Base-by-base conservation (phyloP, 2,113 vertebrate species). In the Columbina picui region DNA sequence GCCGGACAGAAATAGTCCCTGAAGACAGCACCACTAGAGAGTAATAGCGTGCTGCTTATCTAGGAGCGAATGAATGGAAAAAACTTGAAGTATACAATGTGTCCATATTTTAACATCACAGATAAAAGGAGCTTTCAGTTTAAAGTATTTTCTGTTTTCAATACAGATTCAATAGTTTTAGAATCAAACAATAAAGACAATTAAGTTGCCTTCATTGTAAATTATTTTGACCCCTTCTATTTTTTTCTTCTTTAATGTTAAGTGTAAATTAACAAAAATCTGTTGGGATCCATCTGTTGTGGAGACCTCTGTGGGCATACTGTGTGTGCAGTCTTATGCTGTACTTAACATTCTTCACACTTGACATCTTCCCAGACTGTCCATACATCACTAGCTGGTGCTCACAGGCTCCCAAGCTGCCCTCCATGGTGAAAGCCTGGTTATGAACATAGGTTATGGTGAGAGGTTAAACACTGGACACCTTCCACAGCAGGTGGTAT, bases 11-110 rank as follows among this genome's bases (percentile, higher is more conserved):
- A 98, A 98, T 98, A 98, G 97, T 97, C 97, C 97, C 97, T 81
- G 80, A 97, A 98, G 98, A 97, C 97, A 97, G 94, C 95, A 79
- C 97, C 97, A 84, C 97, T 95, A 94, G 96, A 97, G 95, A 97
- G 87, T 97, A 97, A 98, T 96, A 98, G 94, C 97, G 96, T 84
- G 86, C 95, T 94, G 91, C 98, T 98, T 98, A 98, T 98, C 98
- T 98, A 95, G 90, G 90, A 97, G 83, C 90, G 98, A 98, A 98
- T 90, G 88, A 98, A 97, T 95, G 97, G 96, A 98, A 98, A 98
- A 96, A 97, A 79, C 18, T 86, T 96, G 86, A 96, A 97, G 96
- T 95, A 94, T 68, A 86, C 94, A 96, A 96, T 94, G 95, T 90
- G 96, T 85, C 90, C 94, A 89, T 97, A 86, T 95, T 97, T 95